phyloP scores from a whole-genome alignment of 1,140 invertebrate species.

The Pogonomyrmex barbatus region DNA sequence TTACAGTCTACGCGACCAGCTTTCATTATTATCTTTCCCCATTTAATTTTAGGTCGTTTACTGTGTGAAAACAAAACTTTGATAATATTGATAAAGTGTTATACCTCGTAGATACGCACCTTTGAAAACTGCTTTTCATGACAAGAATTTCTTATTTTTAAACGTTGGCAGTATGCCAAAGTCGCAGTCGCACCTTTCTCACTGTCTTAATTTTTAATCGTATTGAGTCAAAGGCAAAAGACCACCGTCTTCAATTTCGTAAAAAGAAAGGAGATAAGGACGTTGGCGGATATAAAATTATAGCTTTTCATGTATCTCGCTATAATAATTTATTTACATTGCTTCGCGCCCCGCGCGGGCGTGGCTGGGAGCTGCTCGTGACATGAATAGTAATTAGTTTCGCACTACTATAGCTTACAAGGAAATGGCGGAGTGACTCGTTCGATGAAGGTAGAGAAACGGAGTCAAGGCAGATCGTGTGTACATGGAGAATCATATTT shows the following conservation, averaged over 20 bases:
- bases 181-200: not conserved
- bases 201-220: constrained; percentile 18
- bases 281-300: constrained; percentile 6
- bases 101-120: not conserved
- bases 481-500: not conserved
- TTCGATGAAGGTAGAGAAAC: constrained; percentile 51
- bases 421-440: constrained; percentile 12
- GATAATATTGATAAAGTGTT: not conserved
- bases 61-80: constrained; percentile 25
- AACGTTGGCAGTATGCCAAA: constrained; percentile 28
- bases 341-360: not conserved
- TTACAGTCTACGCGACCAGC: constrained; percentile 11
- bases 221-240: constrained; percentile 1
- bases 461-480: constrained; percentile 33
- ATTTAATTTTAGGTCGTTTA: constrained; percentile 15
- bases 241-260: not conserved
- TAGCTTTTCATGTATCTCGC: constrained; percentile 47
- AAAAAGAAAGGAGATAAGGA: not conserved
- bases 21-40: constrained; percentile 8
- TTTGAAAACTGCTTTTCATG: not conserved
- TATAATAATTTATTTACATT: constrained; percentile 66
- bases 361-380: constrained; percentile 29
- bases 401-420: constrained; percentile 34
- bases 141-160: constrained; percentile 30
- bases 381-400: constrained; percentile 67